Evolutionary conservation across 2,797 vertebrate species (phyloP), one percentile per base, ranked within the genome.

Genomic region (Knipowitschia caucasica): DNA sequence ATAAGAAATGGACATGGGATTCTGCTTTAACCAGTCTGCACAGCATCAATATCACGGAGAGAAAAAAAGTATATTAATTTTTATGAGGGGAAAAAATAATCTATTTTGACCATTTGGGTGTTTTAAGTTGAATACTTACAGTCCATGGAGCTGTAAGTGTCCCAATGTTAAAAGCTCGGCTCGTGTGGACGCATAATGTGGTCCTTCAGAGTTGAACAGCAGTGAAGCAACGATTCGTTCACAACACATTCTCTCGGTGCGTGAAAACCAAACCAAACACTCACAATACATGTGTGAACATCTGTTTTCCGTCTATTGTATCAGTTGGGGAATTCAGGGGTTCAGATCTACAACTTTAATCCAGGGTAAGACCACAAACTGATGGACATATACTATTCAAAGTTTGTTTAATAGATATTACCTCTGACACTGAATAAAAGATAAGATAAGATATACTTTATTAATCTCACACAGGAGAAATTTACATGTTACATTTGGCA

Each of bases 101-200:
- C 21, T 39, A 39, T 39, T 39, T 21, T 2, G 18, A 39, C 1
- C 36, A 39, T 39, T 39, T 39, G 36, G 8, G 18, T 12, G 18
- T 21, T 3, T 21, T 4, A 9, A 5, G 36, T 39, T 39, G 10
- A 17, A 38, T 38, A 2, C 5, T 38, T 38, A 44, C 34, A 40
- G 44, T 56, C 3, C 24, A 1, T 5, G 21, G 14, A 55, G 50
- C 44, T 55, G 31, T 64, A 56, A 57, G 57, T 26, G 35, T 56
- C 50, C 55, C 31, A 51, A 27, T 14, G 4, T 33, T 62, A 62
- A 74, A 79, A 43, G 33, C 52, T 50, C 71, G 56, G 61, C 59
- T 59, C 14, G 59, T 74, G 64, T 10, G 24, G 61, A 66, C 67
- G 60, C 73, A 78, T 78, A 68, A 75, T 64, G 42, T 40, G 26